Percentiles rank a stretch among this genome's conserved stretches.
phyloP scores from a whole-genome alignment of 1,140 invertebrate species.

The Bradysia coprophila region DNA sequence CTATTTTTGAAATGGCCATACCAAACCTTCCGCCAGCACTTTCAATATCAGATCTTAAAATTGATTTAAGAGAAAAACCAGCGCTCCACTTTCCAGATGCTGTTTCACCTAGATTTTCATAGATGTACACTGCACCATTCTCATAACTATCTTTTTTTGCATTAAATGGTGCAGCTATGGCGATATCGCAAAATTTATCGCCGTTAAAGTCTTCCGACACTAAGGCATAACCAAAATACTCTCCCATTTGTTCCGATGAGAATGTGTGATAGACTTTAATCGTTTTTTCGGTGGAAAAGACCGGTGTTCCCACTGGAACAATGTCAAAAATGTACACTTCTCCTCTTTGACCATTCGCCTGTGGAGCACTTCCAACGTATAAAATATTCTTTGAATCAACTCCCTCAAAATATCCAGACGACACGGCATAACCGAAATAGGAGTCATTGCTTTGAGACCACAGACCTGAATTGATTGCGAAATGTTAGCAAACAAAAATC shows the following conservation, averaged over 20 bases:
- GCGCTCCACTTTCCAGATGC: too few relatives aligned
- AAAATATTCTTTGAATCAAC: background rate
- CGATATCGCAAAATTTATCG: background rate
- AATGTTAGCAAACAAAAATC: background rate
- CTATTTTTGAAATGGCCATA: conserved; percentile 27
- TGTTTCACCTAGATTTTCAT: background rate
- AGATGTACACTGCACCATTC: conserved; percentile 1
- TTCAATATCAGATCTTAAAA: background rate
- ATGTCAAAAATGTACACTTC: conserved; percentile 1
- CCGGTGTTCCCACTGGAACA: too few relatives aligned
- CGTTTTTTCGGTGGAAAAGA: background rate
- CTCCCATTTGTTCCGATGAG: background rate
- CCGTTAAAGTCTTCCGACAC: conserved; percentile 3
- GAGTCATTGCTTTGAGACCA: too few relatives aligned
- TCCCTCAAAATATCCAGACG: conserved; percentile 1
- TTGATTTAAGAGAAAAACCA: background rate
- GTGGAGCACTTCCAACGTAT: conserved; percentile 6
- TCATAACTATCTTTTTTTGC: background rate
- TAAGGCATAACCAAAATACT: background rate
- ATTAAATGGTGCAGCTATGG: background rate
- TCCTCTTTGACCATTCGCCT: conserved; percentile 2
- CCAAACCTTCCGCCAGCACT: conserved; percentile 24
- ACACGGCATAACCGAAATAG: conserved; percentile 4
- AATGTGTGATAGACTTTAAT: background rate
- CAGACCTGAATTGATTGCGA: background rate